Percentiles rank a stretch among this genome's conserved stretches.
These are phyloP conservation scores for Dromaius novaehollandiae DNA, from an alignment of 2,113 vertebrate genomes.

Conservation along the genomic window DNA sequence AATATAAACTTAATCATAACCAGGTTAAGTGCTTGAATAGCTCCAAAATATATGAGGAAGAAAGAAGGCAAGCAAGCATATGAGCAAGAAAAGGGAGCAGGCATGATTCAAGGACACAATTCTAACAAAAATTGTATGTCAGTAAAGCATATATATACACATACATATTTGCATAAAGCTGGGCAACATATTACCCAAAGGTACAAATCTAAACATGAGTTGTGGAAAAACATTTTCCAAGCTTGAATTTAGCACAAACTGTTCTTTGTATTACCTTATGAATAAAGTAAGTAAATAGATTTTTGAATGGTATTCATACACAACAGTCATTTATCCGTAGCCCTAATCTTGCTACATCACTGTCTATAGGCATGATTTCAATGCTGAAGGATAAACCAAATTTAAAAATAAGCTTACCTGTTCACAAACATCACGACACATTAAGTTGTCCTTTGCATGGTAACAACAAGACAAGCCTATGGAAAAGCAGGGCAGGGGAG, in stretches of 20 bases:
- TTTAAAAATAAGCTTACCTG: slow-evolving; percentile 82
- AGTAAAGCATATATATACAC: not conserved
- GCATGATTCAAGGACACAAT: not conserved
- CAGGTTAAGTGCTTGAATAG: not conserved
- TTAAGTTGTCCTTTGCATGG: slow-evolving; percentile 86
- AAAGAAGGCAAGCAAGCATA: too few species aligned
- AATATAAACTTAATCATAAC: not conserved
- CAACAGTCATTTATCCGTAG: not conserved
- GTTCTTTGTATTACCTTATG: not conserved
- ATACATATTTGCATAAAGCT: not conserved
- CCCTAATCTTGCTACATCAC: not conserved
- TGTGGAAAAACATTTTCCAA: not conserved
- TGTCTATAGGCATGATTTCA: not conserved
- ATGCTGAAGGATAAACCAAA: not conserved
- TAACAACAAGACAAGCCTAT: slow-evolving; percentile 93
- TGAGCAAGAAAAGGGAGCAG: not conserved
- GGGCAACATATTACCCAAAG: not conserved
- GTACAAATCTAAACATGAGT: not conserved
- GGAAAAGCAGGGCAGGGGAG: not conserved
- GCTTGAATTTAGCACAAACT: not conserved
- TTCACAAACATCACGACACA: slow-evolving; percentile 94
- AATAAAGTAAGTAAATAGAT: not conserved
- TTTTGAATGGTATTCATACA: not conserved
- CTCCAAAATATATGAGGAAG: not conserved
- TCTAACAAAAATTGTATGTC: not conserved